These are phyloP conservation scores for Polietes domitor DNA, from an alignment of 2,888 invertebrate species.

Conservation along the genomic window DNA sequence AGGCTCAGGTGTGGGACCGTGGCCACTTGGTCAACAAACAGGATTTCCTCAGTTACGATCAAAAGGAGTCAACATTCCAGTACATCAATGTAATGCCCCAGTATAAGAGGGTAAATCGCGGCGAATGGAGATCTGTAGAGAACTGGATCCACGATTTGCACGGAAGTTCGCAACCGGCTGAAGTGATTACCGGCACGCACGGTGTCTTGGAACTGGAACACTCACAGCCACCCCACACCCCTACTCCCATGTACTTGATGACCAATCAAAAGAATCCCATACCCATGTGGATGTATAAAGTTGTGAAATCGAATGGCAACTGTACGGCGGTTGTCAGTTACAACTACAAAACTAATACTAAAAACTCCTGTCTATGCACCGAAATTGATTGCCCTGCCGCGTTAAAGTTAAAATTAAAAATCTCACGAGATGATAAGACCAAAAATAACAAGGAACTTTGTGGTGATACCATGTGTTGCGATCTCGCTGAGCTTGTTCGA, in stretches of 20 bases:
- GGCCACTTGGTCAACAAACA: constrained; percentile 81
- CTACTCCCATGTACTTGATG: constrained; percentile 51
- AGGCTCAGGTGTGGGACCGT: constrained; percentile 73
- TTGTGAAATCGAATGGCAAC: constrained; percentile 33
- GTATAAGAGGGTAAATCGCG: constrained; percentile 82
- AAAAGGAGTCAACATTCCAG: constrained; percentile 81
- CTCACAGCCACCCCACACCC: not conserved
- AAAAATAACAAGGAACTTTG: not conserved
- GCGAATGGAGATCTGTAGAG: constrained; percentile 82
- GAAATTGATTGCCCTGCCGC: constrained; percentile 37
- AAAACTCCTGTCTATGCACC: constrained; percentile 15
- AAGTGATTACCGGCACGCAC: constrained; percentile 53
- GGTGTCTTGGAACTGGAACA: constrained; percentile 43
- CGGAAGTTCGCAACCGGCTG: not conserved
- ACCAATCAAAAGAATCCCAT: constrained; percentile 48
- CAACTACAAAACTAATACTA: constrained; percentile 28
- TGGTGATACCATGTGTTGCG: constrained; percentile 54
- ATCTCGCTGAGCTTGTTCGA: constrained; percentile 39
- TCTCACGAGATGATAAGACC: no score
- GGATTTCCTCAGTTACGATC: constrained; percentile 80
- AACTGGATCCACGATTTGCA: constrained; percentile 61
- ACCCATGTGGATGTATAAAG: constrained; percentile 58
- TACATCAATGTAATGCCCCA: constrained; percentile 82
- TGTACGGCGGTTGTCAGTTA: constrained; percentile 52
- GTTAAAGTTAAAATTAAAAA: no score